A percentile compares a stretch with the other conserved stretches of the same genome.
phyloP scores from a whole-genome alignment of 2,113 vertebrate species.

The Stegastes partitus region DNA sequence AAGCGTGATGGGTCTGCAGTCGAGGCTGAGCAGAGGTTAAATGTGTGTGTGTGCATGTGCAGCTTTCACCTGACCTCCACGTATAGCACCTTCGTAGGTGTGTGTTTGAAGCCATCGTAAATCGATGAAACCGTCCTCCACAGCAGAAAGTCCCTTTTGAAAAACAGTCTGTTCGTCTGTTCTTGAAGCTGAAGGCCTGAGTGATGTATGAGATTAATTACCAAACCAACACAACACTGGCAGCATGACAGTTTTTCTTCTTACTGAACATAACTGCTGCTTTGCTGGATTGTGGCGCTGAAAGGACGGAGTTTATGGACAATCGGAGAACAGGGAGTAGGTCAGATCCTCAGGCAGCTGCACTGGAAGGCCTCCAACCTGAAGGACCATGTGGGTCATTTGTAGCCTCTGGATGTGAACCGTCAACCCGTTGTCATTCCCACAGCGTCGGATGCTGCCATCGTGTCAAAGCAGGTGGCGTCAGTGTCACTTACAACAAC shows the following conservation, averaged over 20 bases:
- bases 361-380: too few species aligned
- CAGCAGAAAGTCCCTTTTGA: slow-evolving; percentile 16
- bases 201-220: slow-evolving; percentile 7
- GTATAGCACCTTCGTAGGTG: not conserved
- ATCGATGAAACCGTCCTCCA: slow-evolving; percentile 5
- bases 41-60: slow-evolving; percentile 5
- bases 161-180: slow-evolving; percentile 11
- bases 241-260: not conserved
- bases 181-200: not conserved
- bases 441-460: too few species aligned
- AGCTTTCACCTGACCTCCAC: slow-evolving; percentile 39
- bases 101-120: not conserved
- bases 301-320: not conserved
- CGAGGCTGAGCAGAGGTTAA: slow-evolving; percentile 24
- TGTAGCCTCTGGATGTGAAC: too few species aligned
- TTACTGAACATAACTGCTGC: not conserved
- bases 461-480: too few species aligned
- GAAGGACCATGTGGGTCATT: too few species aligned
- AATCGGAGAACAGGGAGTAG: not conserved
- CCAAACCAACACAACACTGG: not conserved
- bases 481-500: too few species aligned
- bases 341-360: too few species aligned
- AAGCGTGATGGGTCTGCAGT: not conserved
- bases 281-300: not conserved
- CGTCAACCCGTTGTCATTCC: too few species aligned